A percentile compares a stretch with the other conserved stretches of the same genome.
Conservation (phyloP, 2,888 invertebrate genomes). For the Leucozona laternaria region DNA sequence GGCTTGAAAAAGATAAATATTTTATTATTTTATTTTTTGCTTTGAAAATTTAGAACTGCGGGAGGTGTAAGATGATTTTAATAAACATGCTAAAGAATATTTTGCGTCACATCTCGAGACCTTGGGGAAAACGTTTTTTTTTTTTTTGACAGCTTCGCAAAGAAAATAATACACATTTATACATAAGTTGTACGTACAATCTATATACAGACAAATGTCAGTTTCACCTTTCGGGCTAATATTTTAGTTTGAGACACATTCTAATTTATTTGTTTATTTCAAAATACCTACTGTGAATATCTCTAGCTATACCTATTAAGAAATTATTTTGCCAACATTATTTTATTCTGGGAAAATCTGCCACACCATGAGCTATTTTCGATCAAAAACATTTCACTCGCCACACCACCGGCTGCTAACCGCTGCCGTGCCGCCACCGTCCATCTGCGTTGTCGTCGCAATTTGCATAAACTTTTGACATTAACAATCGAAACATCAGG, state of each 20-base stretch:
- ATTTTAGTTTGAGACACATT: not conserved
- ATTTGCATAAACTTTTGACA: slow-evolving; percentile 64
- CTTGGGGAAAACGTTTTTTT: not conserved
- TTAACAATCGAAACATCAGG: slow-evolving; percentile 51
- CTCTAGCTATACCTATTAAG: not conserved
- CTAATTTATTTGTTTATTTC: slow-evolving; percentile 28
- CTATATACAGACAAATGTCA: not conserved
- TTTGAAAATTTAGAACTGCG: not conserved
- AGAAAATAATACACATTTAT: not conserved
- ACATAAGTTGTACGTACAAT: not conserved
- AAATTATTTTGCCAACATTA: slow-evolving; percentile 28
- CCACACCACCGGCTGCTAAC: not conserved
- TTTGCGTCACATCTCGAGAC: not conserved
- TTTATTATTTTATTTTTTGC: not conserved
- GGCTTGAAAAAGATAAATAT: not conserved
- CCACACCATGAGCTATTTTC: slow-evolving; percentile 28
- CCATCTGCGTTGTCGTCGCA: not conserved
- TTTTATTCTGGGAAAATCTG: slow-evolving; percentile 18
- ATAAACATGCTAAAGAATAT: not conserved
- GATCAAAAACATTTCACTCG: slow-evolving; percentile 20
- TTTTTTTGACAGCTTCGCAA: not conserved
- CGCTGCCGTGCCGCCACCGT: not conserved
- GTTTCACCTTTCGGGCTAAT: slow-evolving; percentile 19
- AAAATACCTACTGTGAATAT: not conserved
- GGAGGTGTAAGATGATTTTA: not conserved